Evolutionary conservation across 2,113 vertebrate genomes (phyloP), one percentile per base, ranked within the genome.

Genomic region (Podarcis cretensis): DNA sequence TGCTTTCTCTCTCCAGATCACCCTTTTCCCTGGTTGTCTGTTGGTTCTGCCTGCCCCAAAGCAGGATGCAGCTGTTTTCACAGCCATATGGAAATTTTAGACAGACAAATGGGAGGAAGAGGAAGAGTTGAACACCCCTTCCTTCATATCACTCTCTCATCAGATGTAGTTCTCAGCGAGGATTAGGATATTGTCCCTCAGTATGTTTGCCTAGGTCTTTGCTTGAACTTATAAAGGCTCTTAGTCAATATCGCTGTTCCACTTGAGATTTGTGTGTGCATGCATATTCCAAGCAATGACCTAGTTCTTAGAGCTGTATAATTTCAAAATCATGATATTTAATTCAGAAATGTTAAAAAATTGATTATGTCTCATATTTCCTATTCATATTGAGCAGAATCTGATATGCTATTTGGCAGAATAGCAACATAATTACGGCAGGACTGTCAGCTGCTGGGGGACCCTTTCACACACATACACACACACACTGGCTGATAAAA

Each of bases 331-430:
- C 43, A 43, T 76, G 63, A 84, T 12, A 87, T 76, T 83, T 76
- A 87, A 83, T 6, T 48, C 16, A 73, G 13, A 89, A 85, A 87
- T 90, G 86, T 91, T 79, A 85, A 92, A 93, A 85, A 85, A 89
- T 30, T 92, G 89, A 9, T 87, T 93, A 32, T 84, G 35, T 80
- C 32, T 87, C 0, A 27, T 14, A 68, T 0, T 27, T 81, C 18
- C 85, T 82, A 87, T 16, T 12, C 82, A 66, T 73, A 89, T 86
- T 32, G 78, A 71, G 27, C 4, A 85, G 1, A 3, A 90, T 90
- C 89, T 90, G 37, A 48, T 86, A 85, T 43, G 7, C 30, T 69
- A 32, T 85, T 43, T 91, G 84, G 27, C 69, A 63, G 82, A 9
- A 65, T 78, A 77, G n/a, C 71, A 27, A 6, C 76, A 57, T 65